A percentile compares a stretch with the other conserved stretches of the same genome.
These are phyloP conservation scores for Meriones psammophilus DNA, from an alignment of 2,797 vertebrate genomes.

Conservation along the genomic window DNA sequence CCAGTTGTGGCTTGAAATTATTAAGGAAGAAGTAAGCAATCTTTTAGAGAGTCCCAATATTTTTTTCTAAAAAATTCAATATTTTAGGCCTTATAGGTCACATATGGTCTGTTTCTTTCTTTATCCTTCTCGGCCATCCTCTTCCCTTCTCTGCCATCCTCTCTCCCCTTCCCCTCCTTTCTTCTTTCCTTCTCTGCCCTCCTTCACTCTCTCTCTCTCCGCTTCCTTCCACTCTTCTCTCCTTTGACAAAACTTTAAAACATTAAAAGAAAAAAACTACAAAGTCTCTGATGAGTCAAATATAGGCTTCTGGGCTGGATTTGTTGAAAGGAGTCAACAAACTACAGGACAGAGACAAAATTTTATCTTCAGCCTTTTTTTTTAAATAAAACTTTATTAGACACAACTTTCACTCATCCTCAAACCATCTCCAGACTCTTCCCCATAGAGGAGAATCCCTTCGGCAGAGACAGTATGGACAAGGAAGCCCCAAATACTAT, in stretches of 20 bases:
- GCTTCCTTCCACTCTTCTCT: background rate
- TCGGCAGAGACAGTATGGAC: background rate
- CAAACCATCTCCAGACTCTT: background rate
- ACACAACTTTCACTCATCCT: background rate
- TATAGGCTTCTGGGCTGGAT: background rate
- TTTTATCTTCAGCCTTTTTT: background rate
- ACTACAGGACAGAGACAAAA: background rate
- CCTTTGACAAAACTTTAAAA: background rate
- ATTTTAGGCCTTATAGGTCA: background rate
- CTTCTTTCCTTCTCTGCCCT: background rate
- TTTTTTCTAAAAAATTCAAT: background rate
- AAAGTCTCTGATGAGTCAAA: background rate
- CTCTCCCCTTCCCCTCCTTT: too few species aligned
- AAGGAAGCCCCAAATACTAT: slow-evolving; percentile 1
- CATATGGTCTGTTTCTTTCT: background rate
- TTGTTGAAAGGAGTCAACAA: background rate
- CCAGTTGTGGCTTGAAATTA: slow-evolving; percentile 55
- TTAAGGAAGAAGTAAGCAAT: slow-evolving; percentile 23
- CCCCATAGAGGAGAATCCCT: background rate
- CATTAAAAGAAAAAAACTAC: background rate
- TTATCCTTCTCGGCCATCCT: fast-evolving
- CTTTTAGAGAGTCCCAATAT: background rate
- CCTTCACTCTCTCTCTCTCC: too few species aligned
- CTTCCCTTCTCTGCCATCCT: too few species aligned
- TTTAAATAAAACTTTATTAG: slow-evolving; percentile 61